A percentile compares a stretch with the other conserved stretches of the same genome.
Conservation (phyloP, 2,113 vertebrate genomes). For the Andinoacara biseriatus region DNA sequence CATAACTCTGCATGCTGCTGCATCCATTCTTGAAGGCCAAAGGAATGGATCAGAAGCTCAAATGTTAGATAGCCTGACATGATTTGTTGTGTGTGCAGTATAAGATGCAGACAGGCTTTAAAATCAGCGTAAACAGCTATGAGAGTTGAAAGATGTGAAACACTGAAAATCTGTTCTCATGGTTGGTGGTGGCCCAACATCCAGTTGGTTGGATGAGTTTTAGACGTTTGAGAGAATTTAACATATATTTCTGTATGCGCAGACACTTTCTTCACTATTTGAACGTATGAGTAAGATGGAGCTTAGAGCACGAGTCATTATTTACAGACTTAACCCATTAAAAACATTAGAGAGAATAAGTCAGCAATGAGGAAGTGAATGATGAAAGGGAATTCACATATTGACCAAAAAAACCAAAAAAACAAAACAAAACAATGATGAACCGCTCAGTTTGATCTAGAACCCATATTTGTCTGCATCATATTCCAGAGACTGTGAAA, state of each 20-base stretch:
- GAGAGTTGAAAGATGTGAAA: neutral
- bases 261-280: neutral
- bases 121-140: neutral
- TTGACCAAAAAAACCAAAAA: neutral
- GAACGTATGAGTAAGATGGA: neutral
- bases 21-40: neutral
- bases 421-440: neutral
- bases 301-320: constrained; percentile 4
- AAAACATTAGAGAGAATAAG: neutral
- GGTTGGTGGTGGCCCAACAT: neutral
- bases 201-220: no score
- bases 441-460: neutral
- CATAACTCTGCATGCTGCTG: neutral
- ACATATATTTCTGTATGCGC: neutral
- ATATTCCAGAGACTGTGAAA: neutral
- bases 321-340: constrained; percentile 9
- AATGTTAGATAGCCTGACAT: neutral
- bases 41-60: neutral
- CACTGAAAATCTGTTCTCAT: neutral
- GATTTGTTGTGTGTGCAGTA: neutral
- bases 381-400: neutral
- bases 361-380: neutral
- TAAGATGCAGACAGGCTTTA: neutral
- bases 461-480: neutral
- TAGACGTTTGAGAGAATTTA: neutral